phyloP scores from a whole-genome alignment of 2,888 invertebrate genomes.

The Disparrhopalites patrizii region DNA sequence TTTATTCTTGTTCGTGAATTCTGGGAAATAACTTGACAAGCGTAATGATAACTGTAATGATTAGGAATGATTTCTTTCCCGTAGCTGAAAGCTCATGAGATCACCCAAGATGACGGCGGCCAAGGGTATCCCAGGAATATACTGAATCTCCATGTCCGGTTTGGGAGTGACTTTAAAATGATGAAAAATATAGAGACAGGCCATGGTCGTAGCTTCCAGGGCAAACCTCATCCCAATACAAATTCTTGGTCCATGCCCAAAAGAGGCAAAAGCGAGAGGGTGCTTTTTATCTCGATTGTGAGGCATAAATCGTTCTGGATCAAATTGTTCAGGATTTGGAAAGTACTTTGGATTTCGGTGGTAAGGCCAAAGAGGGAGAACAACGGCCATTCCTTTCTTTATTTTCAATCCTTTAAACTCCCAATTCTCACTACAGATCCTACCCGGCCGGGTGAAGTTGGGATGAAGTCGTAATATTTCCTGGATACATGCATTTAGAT shows the following conservation, averaged over 20 bases:
- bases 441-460: constrained; percentile 20
- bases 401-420: constrained; percentile 24
- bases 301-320: constrained; percentile 30
- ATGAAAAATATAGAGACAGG: too few relatives aligned
- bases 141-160: too few relatives aligned
- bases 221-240: constrained; percentile 19
- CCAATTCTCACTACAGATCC: constrained; percentile 31
- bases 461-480: constrained; percentile 32
- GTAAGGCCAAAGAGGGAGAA: constrained; percentile 26
- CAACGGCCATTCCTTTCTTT: constrained; percentile 34
- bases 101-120: too few relatives aligned
- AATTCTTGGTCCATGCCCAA: constrained; percentile 28
- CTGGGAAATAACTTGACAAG: too few relatives aligned
- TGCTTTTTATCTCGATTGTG: constrained; percentile 29
- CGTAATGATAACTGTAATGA: too few relatives aligned
- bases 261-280: constrained; percentile 25
- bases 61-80: too few relatives aligned
- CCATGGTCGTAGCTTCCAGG: neutral
- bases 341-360: constrained; percentile 33
- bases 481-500: constrained; percentile 27
- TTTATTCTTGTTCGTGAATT: too few relatives aligned
- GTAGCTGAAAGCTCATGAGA: too few relatives aligned
- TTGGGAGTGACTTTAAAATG: too few relatives aligned
- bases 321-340: constrained; percentile 29
- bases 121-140: too few relatives aligned